Evolutionary conservation across 1,140 invertebrate species (phyloP).

Genomic region (Drosophila lini): DNA sequence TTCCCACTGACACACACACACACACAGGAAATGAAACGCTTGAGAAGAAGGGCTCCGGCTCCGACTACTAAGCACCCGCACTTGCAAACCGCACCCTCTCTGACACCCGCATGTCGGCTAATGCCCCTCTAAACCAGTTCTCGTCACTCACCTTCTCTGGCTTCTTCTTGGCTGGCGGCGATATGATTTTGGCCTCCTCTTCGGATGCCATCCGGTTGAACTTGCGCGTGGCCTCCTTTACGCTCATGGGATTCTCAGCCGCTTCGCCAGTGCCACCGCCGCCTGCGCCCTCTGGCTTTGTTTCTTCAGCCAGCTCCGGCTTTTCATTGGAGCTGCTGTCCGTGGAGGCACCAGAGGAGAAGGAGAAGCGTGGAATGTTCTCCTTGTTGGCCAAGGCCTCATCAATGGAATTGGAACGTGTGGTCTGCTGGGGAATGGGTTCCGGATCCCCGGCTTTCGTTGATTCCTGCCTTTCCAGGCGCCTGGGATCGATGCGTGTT

Average conservation of each 20-base stretch:
- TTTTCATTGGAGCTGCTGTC: slow-evolving; percentile 56
- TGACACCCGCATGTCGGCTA: slow-evolving; percentile 18
- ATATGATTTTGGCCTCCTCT: slow-evolving; percentile 87
- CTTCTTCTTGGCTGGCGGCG: slow-evolving; percentile 86
- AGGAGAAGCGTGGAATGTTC: slow-evolving; percentile 78
- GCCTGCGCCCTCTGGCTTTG: slow-evolving; percentile 8
- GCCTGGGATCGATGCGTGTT: slow-evolving; percentile 58
- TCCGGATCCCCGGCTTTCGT: slow-evolving; percentile 7
- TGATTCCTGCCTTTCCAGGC: slow-evolving; percentile 37
- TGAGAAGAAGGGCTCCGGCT: slow-evolving; percentile 4
- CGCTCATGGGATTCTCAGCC: slow-evolving; percentile 89
- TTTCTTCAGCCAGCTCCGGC: slow-evolving; percentile 33
- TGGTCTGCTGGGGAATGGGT: slow-evolving; percentile 22
- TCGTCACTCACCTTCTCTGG: slow-evolving; percentile 86
- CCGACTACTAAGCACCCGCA: slow-evolving; percentile 7
- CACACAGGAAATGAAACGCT: slow-evolving; percentile 53
- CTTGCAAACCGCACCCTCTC: slow-evolving; percentile 14
- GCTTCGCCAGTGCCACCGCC: slow-evolving; percentile 45
- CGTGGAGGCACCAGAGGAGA: slow-evolving; percentile 72
- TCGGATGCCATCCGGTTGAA: slow-evolving; percentile 96
- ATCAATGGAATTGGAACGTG: slow-evolving; percentile 68
- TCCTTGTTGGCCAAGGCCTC: slow-evolving; percentile 64
- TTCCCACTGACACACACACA: slow-evolving; percentile 31
- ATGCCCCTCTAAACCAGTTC: slow-evolving; percentile 50
- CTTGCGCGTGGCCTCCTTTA: slow-evolving; percentile 95